phyloP scores from a whole-genome alignment of 2,113 vertebrate genomes.

The Meleagris gallopavo region DNA sequence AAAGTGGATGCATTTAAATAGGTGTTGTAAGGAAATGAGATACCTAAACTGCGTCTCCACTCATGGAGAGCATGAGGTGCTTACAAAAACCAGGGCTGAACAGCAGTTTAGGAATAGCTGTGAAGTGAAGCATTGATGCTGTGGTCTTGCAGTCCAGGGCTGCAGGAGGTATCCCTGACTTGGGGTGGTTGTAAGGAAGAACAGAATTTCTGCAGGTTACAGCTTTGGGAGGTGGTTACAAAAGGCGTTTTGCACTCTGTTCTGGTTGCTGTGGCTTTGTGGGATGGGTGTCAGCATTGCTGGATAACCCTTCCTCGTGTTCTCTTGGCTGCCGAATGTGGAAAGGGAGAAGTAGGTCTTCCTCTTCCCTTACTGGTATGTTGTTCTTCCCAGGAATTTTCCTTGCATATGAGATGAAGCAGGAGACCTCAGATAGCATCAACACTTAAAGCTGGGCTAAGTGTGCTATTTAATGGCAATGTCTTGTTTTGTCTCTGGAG shows the following conservation, averaged over 20 bases:
- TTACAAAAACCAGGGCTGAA: background rate
- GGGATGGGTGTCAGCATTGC: background rate
- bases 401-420: conserved; percentile 39
- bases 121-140: conserved; percentile 7
- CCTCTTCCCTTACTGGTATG: background rate
- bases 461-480: conserved; percentile 37
- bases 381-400: conserved; percentile 34
- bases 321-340: background rate
- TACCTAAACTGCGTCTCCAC: background rate
- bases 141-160: background rate
- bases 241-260: background rate
- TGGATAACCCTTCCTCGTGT: background rate
- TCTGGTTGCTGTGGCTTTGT: background rate
- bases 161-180: background rate
- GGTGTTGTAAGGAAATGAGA: background rate
- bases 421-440: conserved; percentile 40
- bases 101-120: background rate
- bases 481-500: conserved; percentile 47
- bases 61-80: background rate
- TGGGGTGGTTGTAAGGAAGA: background rate
- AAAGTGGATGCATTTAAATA: conserved; percentile 2
- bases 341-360: background rate
- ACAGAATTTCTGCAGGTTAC: background rate
- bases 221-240: background rate
- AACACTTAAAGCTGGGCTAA: conserved; percentile 9